A percentile compares a stretch with the other conserved stretches of the same genome.
These are phyloP conservation scores for Phocides pigmalion DNA, from an alignment of 1,140 invertebrate species.

Conservation along the genomic window DNA sequence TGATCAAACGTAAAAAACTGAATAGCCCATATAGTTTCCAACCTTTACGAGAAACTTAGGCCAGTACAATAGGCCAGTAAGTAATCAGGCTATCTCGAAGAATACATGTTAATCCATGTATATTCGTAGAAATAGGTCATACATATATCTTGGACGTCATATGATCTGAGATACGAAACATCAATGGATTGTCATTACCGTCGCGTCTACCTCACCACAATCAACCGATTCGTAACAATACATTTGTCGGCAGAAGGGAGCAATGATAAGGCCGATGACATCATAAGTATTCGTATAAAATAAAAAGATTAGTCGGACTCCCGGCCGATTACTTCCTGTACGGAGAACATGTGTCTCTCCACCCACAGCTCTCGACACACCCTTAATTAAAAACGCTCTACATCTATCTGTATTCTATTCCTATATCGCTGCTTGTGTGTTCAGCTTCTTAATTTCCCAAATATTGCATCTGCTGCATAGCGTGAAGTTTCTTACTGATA, in stretches of 20 bases:
- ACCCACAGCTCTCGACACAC: constrained; percentile 44
- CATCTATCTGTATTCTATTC: constrained; percentile 27
- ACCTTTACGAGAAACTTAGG: no score
- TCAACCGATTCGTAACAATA: not conserved
- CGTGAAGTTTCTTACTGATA: no score
- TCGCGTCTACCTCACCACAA: not conserved
- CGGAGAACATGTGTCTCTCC: constrained; percentile 60
- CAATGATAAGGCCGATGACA: constrained; percentile 56
- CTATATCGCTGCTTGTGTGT: constrained; percentile 8
- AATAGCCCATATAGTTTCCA: no score
- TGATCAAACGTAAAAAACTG: no score
- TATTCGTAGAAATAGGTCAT: no score
- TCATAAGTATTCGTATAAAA: constrained; percentile 57
- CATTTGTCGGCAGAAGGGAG: constrained; percentile 30
- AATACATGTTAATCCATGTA: no score
- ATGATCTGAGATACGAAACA: not conserved
- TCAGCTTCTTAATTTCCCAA: not conserved
- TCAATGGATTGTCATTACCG: no score
- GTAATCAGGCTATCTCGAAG: no score
- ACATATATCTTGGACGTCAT: not conserved
- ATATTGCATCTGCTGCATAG: not conserved
- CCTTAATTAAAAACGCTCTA: constrained; percentile 52
- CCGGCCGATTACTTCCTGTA: constrained; percentile 69
- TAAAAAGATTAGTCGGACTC: constrained; percentile 58
- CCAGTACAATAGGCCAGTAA: no score